Percentiles rank a stretch among this genome's conserved stretches.
These are phyloP conservation scores for Neomonachus schauinslandi DNA, from an alignment of 2,113 vertebrate species.

Conservation along the genomic window DNA sequence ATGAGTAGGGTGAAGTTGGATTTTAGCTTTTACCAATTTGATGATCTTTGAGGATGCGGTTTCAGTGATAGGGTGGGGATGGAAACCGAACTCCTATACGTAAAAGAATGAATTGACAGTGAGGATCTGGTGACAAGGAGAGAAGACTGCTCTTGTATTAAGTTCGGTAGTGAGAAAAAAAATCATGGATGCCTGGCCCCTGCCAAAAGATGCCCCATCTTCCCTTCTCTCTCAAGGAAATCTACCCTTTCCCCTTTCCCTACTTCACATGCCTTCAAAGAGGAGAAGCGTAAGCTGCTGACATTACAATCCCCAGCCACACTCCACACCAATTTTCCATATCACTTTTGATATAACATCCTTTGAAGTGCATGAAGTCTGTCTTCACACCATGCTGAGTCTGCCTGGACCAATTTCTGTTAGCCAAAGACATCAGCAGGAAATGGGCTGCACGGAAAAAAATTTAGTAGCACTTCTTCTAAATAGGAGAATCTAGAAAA, in stretches of 20 bases:
- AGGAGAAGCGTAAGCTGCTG: background rate
- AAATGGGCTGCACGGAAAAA: fast-evolving
- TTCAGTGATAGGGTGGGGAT: background rate
- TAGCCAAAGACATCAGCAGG: background rate
- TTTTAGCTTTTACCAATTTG: background rate
- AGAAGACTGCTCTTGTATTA: background rate
- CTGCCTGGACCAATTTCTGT: background rate
- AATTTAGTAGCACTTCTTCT: background rate
- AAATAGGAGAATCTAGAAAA: background rate
- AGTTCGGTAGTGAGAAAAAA: background rate
- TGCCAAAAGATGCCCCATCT: background rate
- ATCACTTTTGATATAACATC: background rate
- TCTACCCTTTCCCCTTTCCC: background rate
- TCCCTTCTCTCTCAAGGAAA: background rate
- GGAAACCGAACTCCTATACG: background rate
- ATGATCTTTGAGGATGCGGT: background rate
- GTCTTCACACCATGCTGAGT: background rate
- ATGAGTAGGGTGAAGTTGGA: background rate
- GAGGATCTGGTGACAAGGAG: background rate
- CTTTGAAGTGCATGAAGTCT: background rate
- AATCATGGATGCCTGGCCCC: background rate
- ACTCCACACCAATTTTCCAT: background rate
- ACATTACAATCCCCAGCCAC: background rate
- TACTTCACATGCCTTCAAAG: background rate
- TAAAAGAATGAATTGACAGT: background rate